Evolutionary conservation across 2,797 vertebrate genomes (phyloP).

Genomic region (Malurus splendens): DNA sequence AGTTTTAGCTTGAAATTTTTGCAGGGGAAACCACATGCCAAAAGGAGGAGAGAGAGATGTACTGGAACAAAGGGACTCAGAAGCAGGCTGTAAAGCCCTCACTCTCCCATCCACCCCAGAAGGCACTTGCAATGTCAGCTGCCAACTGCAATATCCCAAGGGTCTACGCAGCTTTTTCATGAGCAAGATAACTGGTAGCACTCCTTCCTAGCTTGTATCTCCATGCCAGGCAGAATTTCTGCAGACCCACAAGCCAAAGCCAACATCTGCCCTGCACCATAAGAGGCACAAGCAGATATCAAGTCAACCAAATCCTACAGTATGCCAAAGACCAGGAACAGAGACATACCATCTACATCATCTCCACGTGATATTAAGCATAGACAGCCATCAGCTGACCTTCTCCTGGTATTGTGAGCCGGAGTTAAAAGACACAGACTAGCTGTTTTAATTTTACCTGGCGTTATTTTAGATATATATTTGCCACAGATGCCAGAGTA

Average conservation of each 20-base stretch:
- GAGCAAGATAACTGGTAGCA: not conserved
- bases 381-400: accelerated
- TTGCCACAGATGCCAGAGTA: not conserved
- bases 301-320: not conserved
- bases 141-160: not conserved
- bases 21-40: not conserved
- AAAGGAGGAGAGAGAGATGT: not conserved
- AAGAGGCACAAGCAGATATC: not conserved
- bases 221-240: not conserved
- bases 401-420: not conserved
- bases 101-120: not conserved
- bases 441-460: not conserved
- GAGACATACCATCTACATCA: not conserved
- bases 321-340: not conserved
- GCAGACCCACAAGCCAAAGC: not conserved
- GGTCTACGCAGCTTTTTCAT: not conserved
- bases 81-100: not conserved
- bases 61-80: not conserved
- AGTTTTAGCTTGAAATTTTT: not conserved
- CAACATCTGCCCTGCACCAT: not conserved
- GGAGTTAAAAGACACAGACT: not conserved
- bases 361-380: not conserved
- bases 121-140: not conserved
- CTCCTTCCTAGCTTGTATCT: not conserved
- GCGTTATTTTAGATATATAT: not conserved